A percentile compares a stretch with the other conserved stretches of the same genome.
phyloP scores from a whole-genome alignment of 2,888 invertebrate species.

The Diarsia brunnea region DNA sequence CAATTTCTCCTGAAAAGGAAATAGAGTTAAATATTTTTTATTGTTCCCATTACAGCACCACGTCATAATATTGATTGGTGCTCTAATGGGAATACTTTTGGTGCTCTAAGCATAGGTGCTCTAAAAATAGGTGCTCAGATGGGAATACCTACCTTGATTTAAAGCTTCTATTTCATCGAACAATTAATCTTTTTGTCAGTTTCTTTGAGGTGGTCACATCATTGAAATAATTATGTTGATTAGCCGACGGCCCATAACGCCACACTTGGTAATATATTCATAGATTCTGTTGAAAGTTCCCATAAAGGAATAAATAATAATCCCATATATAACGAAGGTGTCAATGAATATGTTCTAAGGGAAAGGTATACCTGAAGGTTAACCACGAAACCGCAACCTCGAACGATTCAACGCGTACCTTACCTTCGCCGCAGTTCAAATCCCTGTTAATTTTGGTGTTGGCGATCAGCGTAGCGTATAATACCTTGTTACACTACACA shows the following conservation, averaged over 20 bases:
- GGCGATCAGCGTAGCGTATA: neutral
- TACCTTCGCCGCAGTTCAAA: neutral
- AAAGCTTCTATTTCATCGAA: neutral
- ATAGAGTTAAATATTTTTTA: too few relatives aligned
- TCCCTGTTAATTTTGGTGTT: constrained; percentile 23
- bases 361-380: neutral
- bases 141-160: neutral
- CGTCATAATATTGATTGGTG: too few relatives aligned
- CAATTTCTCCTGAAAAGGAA: too few relatives aligned
- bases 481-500: neutral
- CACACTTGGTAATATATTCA: constrained; percentile 46
- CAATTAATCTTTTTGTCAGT: neutral
- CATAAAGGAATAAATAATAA: constrained; percentile 44
- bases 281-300: constrained; percentile 39
- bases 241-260: constrained; percentile 4
- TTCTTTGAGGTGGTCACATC: constrained; percentile 13
- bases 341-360: constrained; percentile 23
- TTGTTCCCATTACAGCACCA: too few relatives aligned
- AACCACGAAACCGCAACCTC: constrained; percentile 29
- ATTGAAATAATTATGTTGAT: constrained; percentile 50
- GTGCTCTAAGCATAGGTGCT: too few relatives aligned
- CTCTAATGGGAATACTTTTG: too few relatives aligned
- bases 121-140: too few relatives aligned
- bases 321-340: neutral
- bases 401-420: constrained; percentile 10